phyloP scores from a whole-genome alignment of 1,140 invertebrate species.

The Zaprionus kolodkinae region DNA sequence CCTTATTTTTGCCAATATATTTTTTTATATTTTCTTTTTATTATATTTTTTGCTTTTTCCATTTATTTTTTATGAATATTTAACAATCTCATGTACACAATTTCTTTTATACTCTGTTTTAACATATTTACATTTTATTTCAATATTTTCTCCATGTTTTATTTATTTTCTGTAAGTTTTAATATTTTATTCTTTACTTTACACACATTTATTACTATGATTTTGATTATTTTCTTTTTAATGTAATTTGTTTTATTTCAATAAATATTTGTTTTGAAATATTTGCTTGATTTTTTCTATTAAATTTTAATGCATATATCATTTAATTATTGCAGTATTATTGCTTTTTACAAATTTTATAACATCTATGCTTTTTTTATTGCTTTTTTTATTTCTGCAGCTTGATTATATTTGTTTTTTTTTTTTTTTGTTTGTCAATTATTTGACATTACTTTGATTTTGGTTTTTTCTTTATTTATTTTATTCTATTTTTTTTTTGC shows the following conservation, averaged over 20 bases:
- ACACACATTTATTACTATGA: not conserved
- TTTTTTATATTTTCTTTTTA: slow-evolving; percentile 4
- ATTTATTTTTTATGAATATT: too few species aligned
- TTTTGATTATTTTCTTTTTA: slow-evolving; percentile 4
- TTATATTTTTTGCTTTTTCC: not conserved
- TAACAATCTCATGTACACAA: too few species aligned
- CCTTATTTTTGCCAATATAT: slow-evolving; percentile 26
- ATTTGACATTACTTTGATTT: slow-evolving; percentile 1
- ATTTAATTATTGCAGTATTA: not conserved
- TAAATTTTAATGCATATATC: not conserved
- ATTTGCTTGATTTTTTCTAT: slow-evolving; percentile 39
- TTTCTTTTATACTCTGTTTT: too few species aligned
- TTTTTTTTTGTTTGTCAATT: not conserved
- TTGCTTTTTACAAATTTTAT: not conserved
- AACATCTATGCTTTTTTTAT: not conserved
- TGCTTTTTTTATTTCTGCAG: not conserved
- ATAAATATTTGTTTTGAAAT: not conserved
- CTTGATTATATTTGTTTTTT: slow-evolving; percentile 1
- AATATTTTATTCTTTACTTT: not conserved
- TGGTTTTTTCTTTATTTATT: slow-evolving; percentile 15
- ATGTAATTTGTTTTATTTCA: slow-evolving; percentile 27
- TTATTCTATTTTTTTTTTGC: not conserved
- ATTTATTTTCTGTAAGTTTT: too few species aligned
- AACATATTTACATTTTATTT: too few species aligned
- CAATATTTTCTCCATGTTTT: too few species aligned